phyloP scores from a whole-genome alignment of 2,888 invertebrate genomes.

The Aporophyla lueneburgensis region DNA sequence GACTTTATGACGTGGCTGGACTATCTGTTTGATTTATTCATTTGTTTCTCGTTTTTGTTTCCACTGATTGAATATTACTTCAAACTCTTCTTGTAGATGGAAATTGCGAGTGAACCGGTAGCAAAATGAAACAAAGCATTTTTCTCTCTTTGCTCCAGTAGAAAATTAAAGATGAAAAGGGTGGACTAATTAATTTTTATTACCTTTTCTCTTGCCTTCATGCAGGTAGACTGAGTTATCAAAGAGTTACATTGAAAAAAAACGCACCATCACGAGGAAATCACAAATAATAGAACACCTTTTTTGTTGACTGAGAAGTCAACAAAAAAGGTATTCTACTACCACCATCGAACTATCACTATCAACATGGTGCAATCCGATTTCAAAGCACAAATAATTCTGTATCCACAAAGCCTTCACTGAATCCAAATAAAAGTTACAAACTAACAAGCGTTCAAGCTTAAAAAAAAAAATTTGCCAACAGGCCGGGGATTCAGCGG shows the following conservation, averaged over 20 bases:
- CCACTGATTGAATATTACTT: background rate
- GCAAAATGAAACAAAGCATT: constrained; percentile 22
- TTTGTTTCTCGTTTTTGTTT: constrained; percentile 7
- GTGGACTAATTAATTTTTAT: constrained; percentile 18
- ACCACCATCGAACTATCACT: constrained; percentile 2
- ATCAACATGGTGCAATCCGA: constrained; percentile 27
- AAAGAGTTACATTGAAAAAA: background rate
- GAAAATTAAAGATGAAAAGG: constrained; percentile 13
- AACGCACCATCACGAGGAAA: constrained; percentile 4
- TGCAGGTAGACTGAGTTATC: background rate
- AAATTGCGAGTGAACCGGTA: constrained; percentile 13
- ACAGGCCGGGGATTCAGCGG: background rate
- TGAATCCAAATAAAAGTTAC: constrained; percentile 2
- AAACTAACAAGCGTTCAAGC: constrained; percentile 1
- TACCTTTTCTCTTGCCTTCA: constrained; percentile 10
- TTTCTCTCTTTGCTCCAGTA: constrained; percentile 12
- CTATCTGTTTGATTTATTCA: background rate
- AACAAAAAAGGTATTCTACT: too few relatives aligned
- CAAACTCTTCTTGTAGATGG: background rate
- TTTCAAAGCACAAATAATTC: constrained; percentile 2
- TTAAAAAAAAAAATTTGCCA: background rate
- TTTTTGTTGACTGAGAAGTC: constrained; percentile 35
- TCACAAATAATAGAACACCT: background rate
- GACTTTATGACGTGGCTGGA: background rate
- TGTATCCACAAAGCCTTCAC: background rate